These are phyloP conservation scores for Monopis laevigella DNA, from an alignment of 2,888 invertebrate species.

Conservation along the genomic window DNA sequence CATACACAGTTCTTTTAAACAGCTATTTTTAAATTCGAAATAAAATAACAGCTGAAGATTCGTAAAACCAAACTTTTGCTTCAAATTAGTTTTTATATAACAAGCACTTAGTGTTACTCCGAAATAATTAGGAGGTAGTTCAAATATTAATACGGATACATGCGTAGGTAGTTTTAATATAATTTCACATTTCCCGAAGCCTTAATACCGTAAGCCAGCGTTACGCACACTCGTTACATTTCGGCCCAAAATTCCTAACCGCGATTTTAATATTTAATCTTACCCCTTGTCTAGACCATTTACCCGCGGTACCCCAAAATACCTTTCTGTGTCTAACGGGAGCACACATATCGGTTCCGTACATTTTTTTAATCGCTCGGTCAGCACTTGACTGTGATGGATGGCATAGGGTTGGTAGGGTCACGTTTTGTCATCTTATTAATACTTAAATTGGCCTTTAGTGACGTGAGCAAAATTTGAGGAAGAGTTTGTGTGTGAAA, in stretches of 20 bases:
- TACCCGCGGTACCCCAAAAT: constrained; percentile 54
- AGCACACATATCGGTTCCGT: constrained; percentile 41
- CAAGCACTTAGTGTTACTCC: background rate
- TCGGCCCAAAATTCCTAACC: constrained; percentile 61
- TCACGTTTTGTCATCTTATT: constrained; percentile 66
- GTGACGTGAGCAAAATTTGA: constrained; percentile 49
- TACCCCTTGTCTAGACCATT: constrained; percentile 65
- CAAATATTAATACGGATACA: background rate
- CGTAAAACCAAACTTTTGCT: no score
- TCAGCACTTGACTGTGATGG: constrained; percentile 63
- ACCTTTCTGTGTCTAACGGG: constrained; percentile 34
- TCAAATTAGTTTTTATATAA: no score
- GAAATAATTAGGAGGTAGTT: constrained; percentile 3
- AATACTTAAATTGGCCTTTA: constrained; percentile 62
- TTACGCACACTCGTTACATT: constrained; percentile 48
- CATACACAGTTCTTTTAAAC: no score
- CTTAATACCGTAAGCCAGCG: constrained; percentile 21
- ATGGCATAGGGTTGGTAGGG: constrained; percentile 45
- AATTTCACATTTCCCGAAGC: constrained; percentile 8
- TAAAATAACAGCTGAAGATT: no score
- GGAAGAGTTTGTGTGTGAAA: no score
- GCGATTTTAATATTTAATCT: constrained; percentile 65
- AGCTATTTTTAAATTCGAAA: no score
- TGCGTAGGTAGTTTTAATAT: constrained; percentile 7
- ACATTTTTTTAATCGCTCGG: constrained; percentile 57